Evolutionary conservation across 2,888 invertebrate species (phyloP).

Genomic region (Camponotus fellah): DNA sequence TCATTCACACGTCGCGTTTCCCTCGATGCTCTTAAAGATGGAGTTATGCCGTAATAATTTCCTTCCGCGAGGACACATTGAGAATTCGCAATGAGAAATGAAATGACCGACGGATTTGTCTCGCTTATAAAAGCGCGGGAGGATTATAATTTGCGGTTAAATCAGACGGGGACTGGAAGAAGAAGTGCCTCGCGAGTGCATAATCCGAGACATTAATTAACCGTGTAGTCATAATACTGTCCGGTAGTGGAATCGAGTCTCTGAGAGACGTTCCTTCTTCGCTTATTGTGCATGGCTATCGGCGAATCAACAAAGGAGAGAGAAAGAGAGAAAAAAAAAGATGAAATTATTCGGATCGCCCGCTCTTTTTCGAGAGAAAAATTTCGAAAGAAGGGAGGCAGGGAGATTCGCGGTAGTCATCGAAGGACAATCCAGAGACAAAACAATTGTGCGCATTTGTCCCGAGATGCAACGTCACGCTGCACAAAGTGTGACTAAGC

Average conservation of each 20-base stretch:
- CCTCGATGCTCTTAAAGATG: conserved; percentile 20
- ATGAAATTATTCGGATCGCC: conserved; percentile 65
- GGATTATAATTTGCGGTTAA: conserved; percentile 60
- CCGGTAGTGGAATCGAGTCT: conserved; percentile 63
- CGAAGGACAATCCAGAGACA: conserved; percentile 75
- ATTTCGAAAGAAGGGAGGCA: conserved; percentile 51
- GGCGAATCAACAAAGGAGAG: conserved; percentile 77
- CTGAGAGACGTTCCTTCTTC: conserved; percentile 52
- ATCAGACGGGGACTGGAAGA: conserved; percentile 51
- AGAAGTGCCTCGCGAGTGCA: conserved; percentile 59
- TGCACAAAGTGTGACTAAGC: conserved; percentile 22
- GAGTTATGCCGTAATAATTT: conserved; percentile 43
- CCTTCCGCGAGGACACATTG: conserved; percentile 12
- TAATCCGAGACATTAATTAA: conserved; percentile 83
- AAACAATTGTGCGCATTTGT: conserved; percentile 76
- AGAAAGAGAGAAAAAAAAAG: conserved; percentile 71
- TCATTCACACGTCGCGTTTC: background rate
- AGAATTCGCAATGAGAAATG: conserved; percentile 33
- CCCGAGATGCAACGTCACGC: conserved; percentile 26
- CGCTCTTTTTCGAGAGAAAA: conserved; percentile 6
- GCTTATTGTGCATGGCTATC: conserved; percentile 67
- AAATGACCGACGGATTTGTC: conserved; percentile 34
- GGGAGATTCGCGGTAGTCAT: conserved; percentile 39
- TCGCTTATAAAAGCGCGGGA: conserved; percentile 47
- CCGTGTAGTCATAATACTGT: conserved; percentile 83